A percentile compares a stretch with the other conserved stretches of the same genome.
These are phyloP conservation scores for Tiliqua scincoides DNA, from an alignment of 2,113 vertebrate species.

Conservation along the genomic window DNA sequence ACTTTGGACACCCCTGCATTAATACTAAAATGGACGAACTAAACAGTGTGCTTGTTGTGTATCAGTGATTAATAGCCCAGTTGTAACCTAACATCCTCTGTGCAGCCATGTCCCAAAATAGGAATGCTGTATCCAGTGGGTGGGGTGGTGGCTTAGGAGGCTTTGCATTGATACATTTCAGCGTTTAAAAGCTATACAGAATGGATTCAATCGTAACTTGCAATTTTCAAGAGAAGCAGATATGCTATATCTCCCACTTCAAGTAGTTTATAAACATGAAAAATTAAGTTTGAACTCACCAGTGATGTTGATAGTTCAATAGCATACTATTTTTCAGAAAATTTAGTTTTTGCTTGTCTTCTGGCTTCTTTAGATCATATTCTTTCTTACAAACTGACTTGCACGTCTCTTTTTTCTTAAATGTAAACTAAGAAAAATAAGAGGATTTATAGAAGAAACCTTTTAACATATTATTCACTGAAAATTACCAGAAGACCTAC, in stretches of 20 bases:
- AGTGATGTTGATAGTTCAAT: slow-evolving; percentile 95
- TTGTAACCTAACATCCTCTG: too few species aligned
- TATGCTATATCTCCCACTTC: background rate
- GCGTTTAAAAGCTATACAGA: background rate
- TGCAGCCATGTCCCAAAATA: too few species aligned
- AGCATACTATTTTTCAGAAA: slow-evolving; percentile 95
- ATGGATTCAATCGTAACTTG: background rate
- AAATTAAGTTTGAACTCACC: slow-evolving; percentile 75
- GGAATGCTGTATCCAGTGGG: too few species aligned
- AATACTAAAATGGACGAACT: too few species aligned
- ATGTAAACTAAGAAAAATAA: slow-evolving; percentile 81
- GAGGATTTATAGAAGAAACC: background rate
- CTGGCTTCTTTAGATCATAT: slow-evolving; percentile 77
- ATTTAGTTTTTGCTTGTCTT: slow-evolving; percentile 85
- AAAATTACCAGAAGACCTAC: background rate
- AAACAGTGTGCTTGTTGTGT: too few species aligned
- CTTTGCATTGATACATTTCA: background rate
- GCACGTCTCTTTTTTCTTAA: slow-evolving; percentile 84
- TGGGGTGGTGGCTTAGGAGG: too few species aligned
- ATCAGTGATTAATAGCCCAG: too few species aligned
- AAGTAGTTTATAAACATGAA: background rate
- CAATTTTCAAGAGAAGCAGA: background rate
- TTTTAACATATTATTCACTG: background rate
- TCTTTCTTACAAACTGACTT: slow-evolving; percentile 84
- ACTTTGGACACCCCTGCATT: too few species aligned